A percentile compares a stretch with the other conserved stretches of the same genome.
These are phyloP conservation scores for Odontamblyopus lacepedii DNA, from an alignment of 2,797 vertebrate species.

Conservation along the genomic window DNA sequence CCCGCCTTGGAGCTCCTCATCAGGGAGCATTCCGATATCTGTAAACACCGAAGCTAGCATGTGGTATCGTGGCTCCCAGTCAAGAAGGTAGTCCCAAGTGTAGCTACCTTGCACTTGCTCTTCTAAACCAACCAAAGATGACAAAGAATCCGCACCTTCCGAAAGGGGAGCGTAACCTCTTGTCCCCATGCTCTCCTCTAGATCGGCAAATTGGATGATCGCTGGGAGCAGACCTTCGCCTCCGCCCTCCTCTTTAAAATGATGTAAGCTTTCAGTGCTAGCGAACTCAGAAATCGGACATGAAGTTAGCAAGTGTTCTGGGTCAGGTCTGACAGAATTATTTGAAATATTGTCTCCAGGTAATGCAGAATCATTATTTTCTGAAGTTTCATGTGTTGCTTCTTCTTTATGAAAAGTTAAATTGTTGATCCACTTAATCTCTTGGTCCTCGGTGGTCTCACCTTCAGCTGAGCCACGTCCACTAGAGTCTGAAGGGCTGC, in stretches of 20 bases:
- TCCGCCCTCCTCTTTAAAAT: constrained; percentile 74
- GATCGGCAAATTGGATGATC: constrained; percentile 59
- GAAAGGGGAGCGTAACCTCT: constrained; percentile 68
- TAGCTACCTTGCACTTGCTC: constrained; percentile 69
- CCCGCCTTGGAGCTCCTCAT: constrained; percentile 77
- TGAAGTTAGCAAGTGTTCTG: constrained; percentile 47
- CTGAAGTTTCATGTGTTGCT: constrained; percentile 48
- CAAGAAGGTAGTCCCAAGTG: constrained; percentile 81
- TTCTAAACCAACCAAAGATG: constrained; percentile 64
- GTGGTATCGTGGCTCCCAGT: constrained; percentile 88
- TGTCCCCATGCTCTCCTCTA: constrained; percentile 60
- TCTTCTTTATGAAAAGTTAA: constrained; percentile 72
- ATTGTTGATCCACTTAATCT: constrained; percentile 89
- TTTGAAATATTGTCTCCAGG: constrained; percentile 81
- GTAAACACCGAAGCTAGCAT: constrained; percentile 85
- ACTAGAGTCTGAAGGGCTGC: constrained; percentile 80
- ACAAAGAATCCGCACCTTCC: constrained; percentile 62
- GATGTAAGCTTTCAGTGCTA: constrained; percentile 73
- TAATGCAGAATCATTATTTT: constrained; percentile 77
- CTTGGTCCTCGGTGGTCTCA: constrained; percentile 89
- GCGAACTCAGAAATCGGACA: constrained; percentile 56
- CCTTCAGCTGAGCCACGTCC: constrained; percentile 86
- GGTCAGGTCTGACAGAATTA: constrained; percentile 73
- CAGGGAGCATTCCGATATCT: constrained; percentile 87
- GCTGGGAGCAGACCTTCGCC: constrained; percentile 72